Conservation (phyloP, 2,113 vertebrate genomes). For the Balaenoptera acutorostrata region DNA sequence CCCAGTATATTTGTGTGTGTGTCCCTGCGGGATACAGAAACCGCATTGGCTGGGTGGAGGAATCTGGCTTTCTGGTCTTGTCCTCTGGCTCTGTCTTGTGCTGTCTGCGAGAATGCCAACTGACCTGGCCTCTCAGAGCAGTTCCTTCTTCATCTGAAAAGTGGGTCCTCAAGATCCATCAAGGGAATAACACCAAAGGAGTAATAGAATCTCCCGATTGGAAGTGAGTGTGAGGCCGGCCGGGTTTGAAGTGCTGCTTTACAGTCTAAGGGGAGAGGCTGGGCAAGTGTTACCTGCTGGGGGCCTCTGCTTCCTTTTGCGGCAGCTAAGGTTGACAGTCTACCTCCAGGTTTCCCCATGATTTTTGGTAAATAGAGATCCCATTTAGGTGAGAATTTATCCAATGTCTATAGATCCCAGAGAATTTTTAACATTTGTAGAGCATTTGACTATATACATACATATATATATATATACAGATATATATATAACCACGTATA, state of each 20-base stretch:
- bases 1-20: rapidly evolving
- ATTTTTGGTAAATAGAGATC: background rate
- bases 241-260: background rate
- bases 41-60: rapidly evolving
- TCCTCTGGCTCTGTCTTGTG: background rate
- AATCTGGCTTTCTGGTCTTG: background rate
- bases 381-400: background rate
- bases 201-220: rapidly evolving
- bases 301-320: background rate
- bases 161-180: background rate
- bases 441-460: background rate
- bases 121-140: background rate
- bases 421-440: background rate
- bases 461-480: too few species aligned
- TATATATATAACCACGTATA: background rate
- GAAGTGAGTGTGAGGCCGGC: background rate
- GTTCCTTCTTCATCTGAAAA: background rate
- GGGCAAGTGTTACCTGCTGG: rapidly evolving
- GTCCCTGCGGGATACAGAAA: background rate
- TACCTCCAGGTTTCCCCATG: background rate
- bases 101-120: background rate
- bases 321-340: background rate
- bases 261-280: background rate
- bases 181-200: background rate
- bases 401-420: background rate